These are phyloP conservation scores for Pseudorasbora parva DNA, from an alignment of 2,113 vertebrate genomes.

Conservation along the genomic window DNA sequence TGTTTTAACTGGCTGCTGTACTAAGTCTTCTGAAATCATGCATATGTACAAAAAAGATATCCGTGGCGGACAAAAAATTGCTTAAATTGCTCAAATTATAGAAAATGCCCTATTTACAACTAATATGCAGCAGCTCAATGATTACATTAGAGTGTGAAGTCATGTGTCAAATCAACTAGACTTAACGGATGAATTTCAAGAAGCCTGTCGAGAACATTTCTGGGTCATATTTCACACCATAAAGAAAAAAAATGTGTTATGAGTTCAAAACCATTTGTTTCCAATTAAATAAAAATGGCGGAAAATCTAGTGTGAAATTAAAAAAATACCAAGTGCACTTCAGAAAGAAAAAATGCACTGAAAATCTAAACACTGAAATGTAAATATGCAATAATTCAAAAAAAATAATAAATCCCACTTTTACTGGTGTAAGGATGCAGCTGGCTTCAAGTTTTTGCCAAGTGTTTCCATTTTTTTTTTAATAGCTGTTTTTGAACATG, in stretches of 20 bases:
- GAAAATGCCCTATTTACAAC: not conserved
- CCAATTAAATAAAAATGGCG: too few relatives aligned
- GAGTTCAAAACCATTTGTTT: too few relatives aligned
- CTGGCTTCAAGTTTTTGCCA: too few relatives aligned
- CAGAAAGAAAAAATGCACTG: not conserved
- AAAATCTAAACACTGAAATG: too few relatives aligned
- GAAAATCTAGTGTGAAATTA: too few relatives aligned
- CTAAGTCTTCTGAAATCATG: not conserved
- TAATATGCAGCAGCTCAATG: not conserved
- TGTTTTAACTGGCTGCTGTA: slow-evolving; percentile 6
- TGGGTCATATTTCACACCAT: not conserved
- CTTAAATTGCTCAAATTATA: not conserved
- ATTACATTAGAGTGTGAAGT: not conserved
- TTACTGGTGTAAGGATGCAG: too few relatives aligned
- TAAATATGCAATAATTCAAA: not conserved
- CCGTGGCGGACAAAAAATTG: not conserved
- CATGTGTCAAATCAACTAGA: not conserved
- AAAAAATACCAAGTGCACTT: too few relatives aligned
- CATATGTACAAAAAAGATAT: not conserved
- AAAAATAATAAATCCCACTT: not conserved
- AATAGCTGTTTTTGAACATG: too few relatives aligned
- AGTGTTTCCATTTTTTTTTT: too few relatives aligned
- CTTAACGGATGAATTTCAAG: not conserved
- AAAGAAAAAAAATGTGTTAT: not conserved
- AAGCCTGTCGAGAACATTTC: not conserved